These are phyloP conservation scores for Oryzias melastigma DNA, from an alignment of 2,113 vertebrate genomes.

Conservation along the genomic window DNA sequence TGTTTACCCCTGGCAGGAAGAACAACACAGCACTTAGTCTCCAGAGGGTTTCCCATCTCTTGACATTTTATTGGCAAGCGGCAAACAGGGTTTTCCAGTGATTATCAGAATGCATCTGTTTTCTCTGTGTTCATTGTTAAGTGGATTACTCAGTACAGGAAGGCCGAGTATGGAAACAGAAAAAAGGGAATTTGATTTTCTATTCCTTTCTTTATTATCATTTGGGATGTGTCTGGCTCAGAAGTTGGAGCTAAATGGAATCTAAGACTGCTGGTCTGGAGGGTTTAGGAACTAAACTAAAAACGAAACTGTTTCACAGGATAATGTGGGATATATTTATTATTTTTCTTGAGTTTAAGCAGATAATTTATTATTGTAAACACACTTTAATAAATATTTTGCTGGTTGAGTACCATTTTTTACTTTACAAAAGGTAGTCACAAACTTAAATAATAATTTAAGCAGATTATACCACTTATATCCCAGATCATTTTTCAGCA, in stretches of 20 bases:
- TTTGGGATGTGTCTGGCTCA: background rate
- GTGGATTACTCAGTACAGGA: conserved; percentile 24
- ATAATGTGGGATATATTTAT: no score
- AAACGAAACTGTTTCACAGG: no score
- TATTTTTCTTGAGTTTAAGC: no score
- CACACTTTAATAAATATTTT: no score
- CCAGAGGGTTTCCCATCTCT: conserved; percentile 10
- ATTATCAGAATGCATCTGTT: conserved; percentile 55
- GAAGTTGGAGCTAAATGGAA: no score
- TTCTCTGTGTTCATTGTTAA: conserved; percentile 27
- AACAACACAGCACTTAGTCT: conserved; percentile 6
- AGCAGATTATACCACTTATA: background rate
- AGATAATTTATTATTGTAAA: no score
- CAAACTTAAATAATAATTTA: no score
- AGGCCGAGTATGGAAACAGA: conserved; percentile 4
- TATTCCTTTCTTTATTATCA: background rate
- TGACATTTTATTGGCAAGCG: conserved; percentile 38
- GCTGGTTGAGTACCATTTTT: no score
- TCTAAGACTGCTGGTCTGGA: no score
- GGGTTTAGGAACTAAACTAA: no score
- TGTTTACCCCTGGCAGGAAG: conserved; percentile 17
- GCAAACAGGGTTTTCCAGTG: conserved; percentile 40
- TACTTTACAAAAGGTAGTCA: no score
- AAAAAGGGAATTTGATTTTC: conserved; percentile 1
- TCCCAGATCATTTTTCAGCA: background rate